Evolutionary conservation across 2,888 invertebrate genomes (phyloP).

Genomic region (Biston stratarius): DNA sequence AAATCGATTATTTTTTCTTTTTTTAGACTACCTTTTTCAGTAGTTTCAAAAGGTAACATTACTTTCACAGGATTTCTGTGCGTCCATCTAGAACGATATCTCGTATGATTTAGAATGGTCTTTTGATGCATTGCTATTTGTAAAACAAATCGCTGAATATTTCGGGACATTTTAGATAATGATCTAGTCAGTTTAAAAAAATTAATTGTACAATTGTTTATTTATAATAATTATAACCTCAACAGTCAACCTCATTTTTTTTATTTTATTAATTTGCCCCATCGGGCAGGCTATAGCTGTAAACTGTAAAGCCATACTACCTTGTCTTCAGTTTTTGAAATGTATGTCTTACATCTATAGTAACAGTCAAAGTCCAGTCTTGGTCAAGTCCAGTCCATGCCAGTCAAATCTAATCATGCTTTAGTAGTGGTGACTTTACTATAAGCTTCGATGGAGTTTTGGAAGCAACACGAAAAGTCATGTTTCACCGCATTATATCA

Average conservation of each 20-base stretch:
- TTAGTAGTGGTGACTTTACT: no score
- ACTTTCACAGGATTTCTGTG: constrained; percentile 84
- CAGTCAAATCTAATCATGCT: no score
- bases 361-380: no score
- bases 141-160: constrained; percentile 49
- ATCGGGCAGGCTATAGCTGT: no score
- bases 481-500: no score
- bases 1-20: constrained; percentile 76
- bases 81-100: constrained; percentile 79
- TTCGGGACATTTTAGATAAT: constrained; percentile 51
- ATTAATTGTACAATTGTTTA: background rate
- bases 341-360: no score
- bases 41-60: constrained; percentile 76
- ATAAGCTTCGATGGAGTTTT: no score
- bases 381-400: no score
- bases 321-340: no score
- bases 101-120: constrained; percentile 47
- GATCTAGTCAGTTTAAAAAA: background rate
- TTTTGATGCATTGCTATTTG: constrained; percentile 50
- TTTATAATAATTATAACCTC: background rate
- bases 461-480: no score
- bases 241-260: background rate
- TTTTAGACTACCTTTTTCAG: constrained; percentile 62
- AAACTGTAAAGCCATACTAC: no score
- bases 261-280: no score